These are phyloP conservation scores for Micrasema longulum DNA, from an alignment of 1,140 invertebrate genomes.

Conservation along the genomic window DNA sequence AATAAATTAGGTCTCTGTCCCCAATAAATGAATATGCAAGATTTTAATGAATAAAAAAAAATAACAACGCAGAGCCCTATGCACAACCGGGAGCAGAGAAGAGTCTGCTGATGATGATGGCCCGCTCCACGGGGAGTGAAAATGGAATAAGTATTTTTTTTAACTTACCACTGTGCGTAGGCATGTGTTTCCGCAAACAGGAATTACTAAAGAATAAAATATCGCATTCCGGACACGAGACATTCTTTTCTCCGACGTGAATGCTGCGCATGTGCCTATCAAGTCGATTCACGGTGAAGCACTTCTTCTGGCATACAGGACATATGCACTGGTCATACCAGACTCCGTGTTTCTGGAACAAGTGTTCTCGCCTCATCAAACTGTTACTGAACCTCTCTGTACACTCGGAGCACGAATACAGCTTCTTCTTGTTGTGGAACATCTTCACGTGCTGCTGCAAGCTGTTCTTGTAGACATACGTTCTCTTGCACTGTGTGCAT, in stretches of 20 bases:
- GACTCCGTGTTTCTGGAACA: background rate
- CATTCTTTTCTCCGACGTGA: background rate
- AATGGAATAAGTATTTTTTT: too few relatives aligned
- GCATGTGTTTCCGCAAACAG: conserved; percentile 1
- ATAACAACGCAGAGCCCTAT: too few relatives aligned
- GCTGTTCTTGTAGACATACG: background rate
- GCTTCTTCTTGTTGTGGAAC: background rate
- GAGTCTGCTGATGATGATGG: too few relatives aligned
- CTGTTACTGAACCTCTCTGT: background rate
- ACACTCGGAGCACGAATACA: conserved; percentile 1
- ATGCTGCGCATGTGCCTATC: background rate
- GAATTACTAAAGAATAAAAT: background rate
- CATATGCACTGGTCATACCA: background rate
- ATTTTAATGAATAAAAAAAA: too few relatives aligned
- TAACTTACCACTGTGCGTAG: conserved; percentile 12
- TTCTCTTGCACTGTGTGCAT: background rate
- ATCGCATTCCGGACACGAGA: background rate
- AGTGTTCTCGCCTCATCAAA: background rate
- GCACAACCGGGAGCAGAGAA: too few relatives aligned
- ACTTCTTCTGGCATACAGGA: background rate
- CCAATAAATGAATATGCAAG: too few relatives aligned
- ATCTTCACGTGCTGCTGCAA: background rate
- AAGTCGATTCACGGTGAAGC: background rate
- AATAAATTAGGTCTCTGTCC: too few relatives aligned
- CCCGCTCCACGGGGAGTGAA: too few relatives aligned